Conservation (phyloP, 2,113 vertebrate species). For the Callorhinus ursinus region DNA sequence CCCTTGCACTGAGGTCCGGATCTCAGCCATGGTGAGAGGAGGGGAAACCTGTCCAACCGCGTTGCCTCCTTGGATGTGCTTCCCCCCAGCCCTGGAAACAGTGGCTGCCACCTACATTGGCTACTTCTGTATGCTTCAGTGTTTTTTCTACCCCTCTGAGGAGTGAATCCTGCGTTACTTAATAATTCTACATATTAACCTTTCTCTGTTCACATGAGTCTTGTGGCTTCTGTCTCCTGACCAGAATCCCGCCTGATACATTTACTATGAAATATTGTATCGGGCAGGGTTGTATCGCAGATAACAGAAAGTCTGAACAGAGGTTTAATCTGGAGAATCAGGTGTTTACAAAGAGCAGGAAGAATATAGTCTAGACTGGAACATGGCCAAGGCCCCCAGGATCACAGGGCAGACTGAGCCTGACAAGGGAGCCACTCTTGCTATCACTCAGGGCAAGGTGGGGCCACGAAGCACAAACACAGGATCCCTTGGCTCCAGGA, state of each 20-base stretch:
- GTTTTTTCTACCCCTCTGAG: neutral
- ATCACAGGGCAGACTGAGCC: neutral
- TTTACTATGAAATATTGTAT: neutral
- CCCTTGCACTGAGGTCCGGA: neutral
- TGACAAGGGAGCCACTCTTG: neutral
- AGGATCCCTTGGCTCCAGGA: neutral
- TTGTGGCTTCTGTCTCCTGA: neutral
- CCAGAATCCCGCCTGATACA: neutral
- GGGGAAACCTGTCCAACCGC: neutral
- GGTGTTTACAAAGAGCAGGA: neutral
- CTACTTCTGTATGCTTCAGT: neutral
- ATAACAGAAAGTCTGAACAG: neutral
- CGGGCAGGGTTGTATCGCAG: too few species aligned
- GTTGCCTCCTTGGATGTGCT: too few species aligned
- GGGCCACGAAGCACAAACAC: neutral
- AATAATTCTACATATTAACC: neutral
- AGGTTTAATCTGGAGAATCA: neutral
- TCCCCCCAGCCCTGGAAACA: neutral
- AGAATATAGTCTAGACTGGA: neutral
- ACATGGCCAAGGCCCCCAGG: neutral
- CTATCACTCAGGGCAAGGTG: neutral
- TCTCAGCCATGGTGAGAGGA: neutral
- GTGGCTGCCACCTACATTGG: neutral
- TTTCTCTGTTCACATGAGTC: neutral
- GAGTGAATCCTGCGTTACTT: neutral